Conservation (phyloP, 2,797 vertebrate species). For the Malurus leucopterus region DNA sequence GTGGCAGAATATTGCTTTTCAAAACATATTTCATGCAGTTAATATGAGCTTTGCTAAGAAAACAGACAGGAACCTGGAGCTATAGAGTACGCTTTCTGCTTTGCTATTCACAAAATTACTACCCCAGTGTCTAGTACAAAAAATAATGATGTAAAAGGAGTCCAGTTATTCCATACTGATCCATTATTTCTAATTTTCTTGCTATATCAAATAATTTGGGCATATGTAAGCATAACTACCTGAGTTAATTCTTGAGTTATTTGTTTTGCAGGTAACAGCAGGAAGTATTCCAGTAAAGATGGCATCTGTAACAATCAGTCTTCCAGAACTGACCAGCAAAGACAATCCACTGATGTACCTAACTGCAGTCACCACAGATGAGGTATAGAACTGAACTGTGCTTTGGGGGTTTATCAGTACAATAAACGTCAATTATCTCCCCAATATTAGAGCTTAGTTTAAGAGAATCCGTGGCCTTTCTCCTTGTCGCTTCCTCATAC, state of each 20-base stretch:
- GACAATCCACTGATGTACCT: slow-evolving; percentile 84
- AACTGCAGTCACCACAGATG: slow-evolving; percentile 71
- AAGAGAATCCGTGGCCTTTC: not conserved
- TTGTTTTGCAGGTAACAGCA: slow-evolving; percentile 76
- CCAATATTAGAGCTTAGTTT: not conserved
- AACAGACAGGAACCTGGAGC: not conserved
- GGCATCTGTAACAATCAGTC: slow-evolving; percentile 74
- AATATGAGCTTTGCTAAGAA: not conserved
- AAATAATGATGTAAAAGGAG: not conserved
- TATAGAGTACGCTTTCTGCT: not conserved
- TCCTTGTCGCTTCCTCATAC: not conserved
- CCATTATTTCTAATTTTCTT: not conserved
- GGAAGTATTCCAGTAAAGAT: slow-evolving; percentile 79
- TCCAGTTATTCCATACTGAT: not conserved
- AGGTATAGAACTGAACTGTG: slow-evolving; percentile 53
- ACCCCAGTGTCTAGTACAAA: not conserved
- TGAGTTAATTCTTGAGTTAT: not conserved
- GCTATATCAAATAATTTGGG: not conserved
- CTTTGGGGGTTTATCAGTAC: not conserved
- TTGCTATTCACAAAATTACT: not conserved
- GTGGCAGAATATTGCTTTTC: not conserved
- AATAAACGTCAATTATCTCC: not conserved
- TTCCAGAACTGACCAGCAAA: slow-evolving; percentile 77
- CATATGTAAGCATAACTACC: not conserved
- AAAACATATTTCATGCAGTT: not conserved